Evolutionary conservation across 2,888 invertebrate species (phyloP).

Genomic region (Lobophora halterata): DNA sequence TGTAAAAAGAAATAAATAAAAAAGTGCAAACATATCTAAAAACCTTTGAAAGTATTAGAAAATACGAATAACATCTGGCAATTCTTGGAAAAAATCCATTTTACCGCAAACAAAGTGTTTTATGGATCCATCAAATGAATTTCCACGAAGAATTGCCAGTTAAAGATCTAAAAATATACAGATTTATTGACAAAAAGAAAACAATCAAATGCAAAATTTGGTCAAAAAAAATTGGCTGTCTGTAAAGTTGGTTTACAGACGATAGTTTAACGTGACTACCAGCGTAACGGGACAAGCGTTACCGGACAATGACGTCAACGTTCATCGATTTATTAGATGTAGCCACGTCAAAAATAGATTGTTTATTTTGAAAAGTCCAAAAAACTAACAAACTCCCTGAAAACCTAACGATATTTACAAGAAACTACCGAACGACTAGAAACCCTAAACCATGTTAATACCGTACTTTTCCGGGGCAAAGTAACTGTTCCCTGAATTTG

Average conservation of each 20-base stretch:
- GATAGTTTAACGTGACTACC: too few species aligned
- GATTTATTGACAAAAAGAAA: too few species aligned
- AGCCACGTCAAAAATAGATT: too few species aligned
- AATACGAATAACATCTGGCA: constrained; percentile 30
- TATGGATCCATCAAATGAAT: constrained; percentile 13
- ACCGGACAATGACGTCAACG: too few species aligned
- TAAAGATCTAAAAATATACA: not conserved
- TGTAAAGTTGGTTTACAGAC: too few species aligned
- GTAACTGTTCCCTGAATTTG: constrained; percentile 74
- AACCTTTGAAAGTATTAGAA: constrained; percentile 34
- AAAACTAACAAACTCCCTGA: constrained; percentile 30
- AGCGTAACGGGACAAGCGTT: too few species aligned
- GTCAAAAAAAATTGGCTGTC: too few species aligned
- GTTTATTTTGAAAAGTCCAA: constrained; percentile 12
- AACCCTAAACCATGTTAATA: constrained; percentile 77
- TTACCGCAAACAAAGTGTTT: constrained; percentile 3
- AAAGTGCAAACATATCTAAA: constrained; percentile 21
- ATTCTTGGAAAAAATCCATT: constrained; percentile 21
- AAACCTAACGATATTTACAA: constrained; percentile 37
- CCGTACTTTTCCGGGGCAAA: constrained; percentile 78
- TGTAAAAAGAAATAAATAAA: constrained; percentile 27
- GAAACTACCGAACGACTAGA: constrained; percentile 59
- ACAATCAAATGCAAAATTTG: too few species aligned
- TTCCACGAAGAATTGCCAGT: constrained; percentile 22
- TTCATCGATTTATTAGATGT: too few species aligned